phyloP scores from a whole-genome alignment of 2,888 invertebrate genomes.

The Aspidiotus rigidus region DNA sequence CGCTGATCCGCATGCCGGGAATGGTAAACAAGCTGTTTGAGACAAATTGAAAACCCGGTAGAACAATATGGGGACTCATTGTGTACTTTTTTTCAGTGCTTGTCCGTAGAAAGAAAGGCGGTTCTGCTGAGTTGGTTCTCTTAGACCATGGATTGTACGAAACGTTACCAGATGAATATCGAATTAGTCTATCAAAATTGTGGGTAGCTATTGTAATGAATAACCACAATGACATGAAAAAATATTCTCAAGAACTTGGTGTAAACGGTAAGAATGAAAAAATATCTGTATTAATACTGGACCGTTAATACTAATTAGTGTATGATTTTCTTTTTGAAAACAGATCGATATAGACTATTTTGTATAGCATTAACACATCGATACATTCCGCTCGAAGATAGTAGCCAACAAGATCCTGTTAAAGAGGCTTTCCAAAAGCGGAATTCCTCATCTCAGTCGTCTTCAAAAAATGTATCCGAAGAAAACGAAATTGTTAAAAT shows the following conservation, averaged over 20 bases:
- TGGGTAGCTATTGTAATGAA: conserved; percentile 63
- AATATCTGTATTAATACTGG: too few species aligned
- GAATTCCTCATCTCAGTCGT: conserved; percentile 22
- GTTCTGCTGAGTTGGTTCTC: conserved; percentile 54
- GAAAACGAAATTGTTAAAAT: conserved; percentile 40
- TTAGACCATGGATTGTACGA: conserved; percentile 70
- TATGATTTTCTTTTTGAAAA: too few species aligned
- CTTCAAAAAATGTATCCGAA: too few species aligned
- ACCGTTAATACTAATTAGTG: too few species aligned
- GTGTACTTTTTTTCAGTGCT: too few species aligned
- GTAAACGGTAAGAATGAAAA: conserved; percentile 56
- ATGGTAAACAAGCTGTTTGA: conserved; percentile 45
- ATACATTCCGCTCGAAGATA: conserved; percentile 39
- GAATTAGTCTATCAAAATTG: conserved; percentile 55
- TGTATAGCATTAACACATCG: conserved; percentile 42
- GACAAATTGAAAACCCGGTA: too few species aligned
- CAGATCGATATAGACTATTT: conserved; percentile 42
- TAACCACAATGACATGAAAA: conserved; percentile 53
- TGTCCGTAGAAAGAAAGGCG: conserved; percentile 49
- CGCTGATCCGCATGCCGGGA: conserved; percentile 73
- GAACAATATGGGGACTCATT: too few species aligned
- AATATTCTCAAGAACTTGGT: conserved; percentile 53
- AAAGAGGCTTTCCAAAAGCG: conserved; percentile 37
- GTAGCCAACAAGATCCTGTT: conserved; percentile 36
- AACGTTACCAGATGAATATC: conserved; percentile 48